These are phyloP conservation scores for Miltochrista miniata DNA, from an alignment of 2,888 invertebrate species.

Conservation along the genomic window DNA sequence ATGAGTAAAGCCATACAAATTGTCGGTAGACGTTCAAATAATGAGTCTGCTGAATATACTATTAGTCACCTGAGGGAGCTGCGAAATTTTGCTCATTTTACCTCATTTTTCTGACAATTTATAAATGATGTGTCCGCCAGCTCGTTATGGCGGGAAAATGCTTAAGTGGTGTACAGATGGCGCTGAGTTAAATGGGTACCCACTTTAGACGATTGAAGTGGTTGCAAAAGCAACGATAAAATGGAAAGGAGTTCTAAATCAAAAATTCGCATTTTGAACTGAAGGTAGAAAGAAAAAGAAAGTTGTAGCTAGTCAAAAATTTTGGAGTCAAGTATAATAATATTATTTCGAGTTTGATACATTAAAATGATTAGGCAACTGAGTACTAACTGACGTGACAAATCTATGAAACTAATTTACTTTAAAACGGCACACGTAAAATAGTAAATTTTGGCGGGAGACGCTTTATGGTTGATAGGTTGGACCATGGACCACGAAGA, in stretches of 20 bases:
- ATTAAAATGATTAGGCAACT: too few relatives aligned
- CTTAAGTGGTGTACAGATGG: constrained; percentile 4
- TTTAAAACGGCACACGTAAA: too few relatives aligned
- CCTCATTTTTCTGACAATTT: constrained; percentile 8
- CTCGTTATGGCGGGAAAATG: constrained; percentile 1
- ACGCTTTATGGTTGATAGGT: too few relatives aligned
- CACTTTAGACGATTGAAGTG: not conserved
- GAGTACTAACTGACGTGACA: too few relatives aligned
- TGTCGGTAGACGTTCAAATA: constrained; percentile 2
- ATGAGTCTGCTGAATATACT: constrained; percentile 6
- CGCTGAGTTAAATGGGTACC: not conserved
- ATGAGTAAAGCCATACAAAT: constrained; percentile 8
- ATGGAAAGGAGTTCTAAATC: not conserved
- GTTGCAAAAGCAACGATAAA: not conserved
- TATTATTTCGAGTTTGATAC: too few relatives aligned
- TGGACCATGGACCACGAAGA: too few relatives aligned
- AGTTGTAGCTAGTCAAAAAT: not conserved
- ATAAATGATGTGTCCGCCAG: constrained; percentile 2
- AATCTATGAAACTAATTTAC: too few relatives aligned
- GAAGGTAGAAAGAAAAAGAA: not conserved
- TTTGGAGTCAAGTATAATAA: too few relatives aligned
- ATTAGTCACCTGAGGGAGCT: constrained; percentile 7
- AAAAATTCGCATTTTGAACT: not conserved
- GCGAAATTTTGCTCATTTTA: constrained; percentile 1
- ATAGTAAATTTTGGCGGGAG: too few relatives aligned